phyloP scores from a whole-genome alignment of 2,113 vertebrate genomes.

The Propithecus coquereli region DNA sequence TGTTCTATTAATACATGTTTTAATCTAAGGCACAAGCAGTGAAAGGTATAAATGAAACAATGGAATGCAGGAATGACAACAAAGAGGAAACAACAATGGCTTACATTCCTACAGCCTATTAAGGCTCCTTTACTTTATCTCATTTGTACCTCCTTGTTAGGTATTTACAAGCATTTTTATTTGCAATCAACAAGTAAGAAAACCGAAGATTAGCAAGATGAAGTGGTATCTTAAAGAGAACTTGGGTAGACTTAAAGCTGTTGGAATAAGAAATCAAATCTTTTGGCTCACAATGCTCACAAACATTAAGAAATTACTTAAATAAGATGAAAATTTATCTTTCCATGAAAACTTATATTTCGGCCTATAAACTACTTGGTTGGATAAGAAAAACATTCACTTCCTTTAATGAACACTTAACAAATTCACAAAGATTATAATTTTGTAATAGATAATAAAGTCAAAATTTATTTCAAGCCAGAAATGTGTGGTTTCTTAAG shows the following conservation, averaged over 20 bases:
- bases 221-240: neutral
- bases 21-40: neutral
- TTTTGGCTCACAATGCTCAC: neutral
- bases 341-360: neutral
- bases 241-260: neutral
- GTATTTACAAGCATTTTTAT: neutral
- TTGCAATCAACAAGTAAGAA: neutral
- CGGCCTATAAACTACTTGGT: neutral
- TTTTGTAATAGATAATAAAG: conserved; percentile 11
- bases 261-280: neutral
- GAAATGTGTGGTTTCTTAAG: neutral
- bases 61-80: neutral
- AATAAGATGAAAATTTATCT: neutral
- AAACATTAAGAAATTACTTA: neutral
- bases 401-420: neutral
- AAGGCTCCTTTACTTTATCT: neutral
- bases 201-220: neutral
- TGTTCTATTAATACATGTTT: neutral
- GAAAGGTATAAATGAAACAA: neutral
- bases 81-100: neutral
- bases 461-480: neutral
- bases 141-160: neutral
- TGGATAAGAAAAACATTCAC: neutral
- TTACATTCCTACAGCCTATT: neutral
- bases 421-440: neutral